These are phyloP conservation scores for Anseranas semipalmata DNA, from an alignment of 2,113 vertebrate genomes.

Conservation along the genomic window DNA sequence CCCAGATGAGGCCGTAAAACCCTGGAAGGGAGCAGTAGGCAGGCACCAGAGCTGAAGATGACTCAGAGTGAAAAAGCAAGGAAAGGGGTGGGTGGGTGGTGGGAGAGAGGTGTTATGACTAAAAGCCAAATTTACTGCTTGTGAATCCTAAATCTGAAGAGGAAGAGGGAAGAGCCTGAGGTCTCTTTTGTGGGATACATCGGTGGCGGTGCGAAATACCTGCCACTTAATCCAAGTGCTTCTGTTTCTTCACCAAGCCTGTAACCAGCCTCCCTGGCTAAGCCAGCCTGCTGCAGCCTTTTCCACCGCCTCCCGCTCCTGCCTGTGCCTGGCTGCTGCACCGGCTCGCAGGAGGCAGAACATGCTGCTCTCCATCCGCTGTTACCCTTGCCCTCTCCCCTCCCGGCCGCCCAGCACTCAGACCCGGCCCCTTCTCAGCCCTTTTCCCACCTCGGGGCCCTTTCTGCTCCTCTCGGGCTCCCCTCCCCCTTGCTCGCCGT, in stretches of 20 bases:
- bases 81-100: conserved; percentile 53
- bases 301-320: not conserved
- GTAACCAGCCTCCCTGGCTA: not conserved
- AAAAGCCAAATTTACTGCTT: conserved; percentile 57
- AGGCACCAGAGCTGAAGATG: conserved; percentile 49
- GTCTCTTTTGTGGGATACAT: conserved; percentile 1
- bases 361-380: not conserved
- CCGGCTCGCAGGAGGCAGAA: not conserved
- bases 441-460: not conserved
- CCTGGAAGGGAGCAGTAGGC: conserved; percentile 62
- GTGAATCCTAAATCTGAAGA: conserved; percentile 59
- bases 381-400: not conserved
- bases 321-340: not conserved
- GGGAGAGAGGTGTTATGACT: conserved; percentile 68
- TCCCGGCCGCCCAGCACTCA: not conserved
- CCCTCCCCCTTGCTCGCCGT: not conserved
- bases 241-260: not conserved
- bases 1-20: conserved; percentile 52
- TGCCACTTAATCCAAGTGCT: not conserved
- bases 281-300: conserved; percentile 3
- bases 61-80: conserved; percentile 65
- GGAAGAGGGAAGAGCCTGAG: conserved; percentile 40
- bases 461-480: not conserved
- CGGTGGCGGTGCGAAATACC: not conserved
- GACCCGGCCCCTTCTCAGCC: not conserved